phyloP scores from a whole-genome alignment of 2,113 vertebrate species.

The Odontophorus gujanensis region DNA sequence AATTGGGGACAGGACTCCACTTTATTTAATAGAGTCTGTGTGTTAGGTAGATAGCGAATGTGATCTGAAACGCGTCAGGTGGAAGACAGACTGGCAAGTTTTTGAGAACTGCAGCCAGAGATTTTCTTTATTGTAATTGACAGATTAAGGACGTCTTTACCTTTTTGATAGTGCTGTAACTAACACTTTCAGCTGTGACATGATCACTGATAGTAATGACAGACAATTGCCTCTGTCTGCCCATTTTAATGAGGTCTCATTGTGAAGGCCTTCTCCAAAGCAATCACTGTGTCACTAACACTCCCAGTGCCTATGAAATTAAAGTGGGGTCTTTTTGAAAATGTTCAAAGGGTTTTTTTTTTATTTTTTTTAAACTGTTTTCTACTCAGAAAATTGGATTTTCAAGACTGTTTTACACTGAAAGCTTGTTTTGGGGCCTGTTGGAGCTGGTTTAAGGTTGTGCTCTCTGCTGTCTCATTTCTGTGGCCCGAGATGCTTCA shows the following conservation, averaged over 20 bases:
- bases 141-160: background rate
- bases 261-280: background rate
- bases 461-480: background rate
- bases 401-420: background rate
- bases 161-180: background rate
- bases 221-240: background rate
- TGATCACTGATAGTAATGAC: background rate
- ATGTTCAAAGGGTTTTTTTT: background rate
- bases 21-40: background rate
- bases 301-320: rapidly evolving
- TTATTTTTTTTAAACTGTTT: background rate
- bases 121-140: background rate
- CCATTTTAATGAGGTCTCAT: background rate
- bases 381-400: background rate
- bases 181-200: background rate
- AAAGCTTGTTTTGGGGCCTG: background rate
- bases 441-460: background rate
- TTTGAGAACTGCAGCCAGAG: background rate
- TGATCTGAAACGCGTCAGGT: background rate
- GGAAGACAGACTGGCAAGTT: background rate
- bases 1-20: background rate
- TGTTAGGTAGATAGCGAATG: rapidly evolving
- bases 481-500: background rate
- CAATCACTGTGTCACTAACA: background rate
- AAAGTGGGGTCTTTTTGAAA: background rate